Base-by-base conservation (phyloP, 1,140 invertebrate species). In the Mercenaria mercenaria region DNA sequence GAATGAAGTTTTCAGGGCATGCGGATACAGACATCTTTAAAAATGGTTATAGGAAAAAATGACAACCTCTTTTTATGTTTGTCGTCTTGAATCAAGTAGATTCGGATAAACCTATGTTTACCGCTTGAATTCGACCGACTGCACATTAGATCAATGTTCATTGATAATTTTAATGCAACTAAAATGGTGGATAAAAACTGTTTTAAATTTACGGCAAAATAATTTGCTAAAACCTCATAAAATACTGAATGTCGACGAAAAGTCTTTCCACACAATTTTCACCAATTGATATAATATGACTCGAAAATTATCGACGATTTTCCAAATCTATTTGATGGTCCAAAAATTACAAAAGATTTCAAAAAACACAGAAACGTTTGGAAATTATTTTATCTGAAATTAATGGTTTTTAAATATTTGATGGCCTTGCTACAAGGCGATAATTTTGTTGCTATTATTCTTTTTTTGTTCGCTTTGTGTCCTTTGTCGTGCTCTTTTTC, bases 201-300 rank as follows among this genome's bases (percentile, higher is more conserved):
- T 72, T 72, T 72, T 2, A 37, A n/a, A 23, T 72, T 72, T 72
- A 72, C 15, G 67, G 34, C 67, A 72, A 72, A 72, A 72, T 72
- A 72, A 72, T 72, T 32, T 72, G 34, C 37, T 72, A 39, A 72
- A 39, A 37, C 34, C 67, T 20, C 11, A 72, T 39, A 72, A 72
- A 39, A 29, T 72, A 20, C 34, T 39, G 0, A 72, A 15, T 15
- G 67, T 72, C 3, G 34, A 72, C 23, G 34, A 72, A 4, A 13
- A 20, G 34, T n/a, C 37, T 72, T 72, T 41, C 67, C 67, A 2
- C 23, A 72, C 32, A 72, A 26, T 39, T 23, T 72, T 18, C 34
- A 39, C 34, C 15, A 37, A 72, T 72, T 72, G 67, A 72, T 39
- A 72, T 72, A 72, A 72, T 39, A 72, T 72, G 8, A 34, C 67